Percentiles rank a stretch among this genome's conserved stretches.
Conservation (phyloP, 2,888 invertebrate species). For the Epiblema foenella region DNA sequence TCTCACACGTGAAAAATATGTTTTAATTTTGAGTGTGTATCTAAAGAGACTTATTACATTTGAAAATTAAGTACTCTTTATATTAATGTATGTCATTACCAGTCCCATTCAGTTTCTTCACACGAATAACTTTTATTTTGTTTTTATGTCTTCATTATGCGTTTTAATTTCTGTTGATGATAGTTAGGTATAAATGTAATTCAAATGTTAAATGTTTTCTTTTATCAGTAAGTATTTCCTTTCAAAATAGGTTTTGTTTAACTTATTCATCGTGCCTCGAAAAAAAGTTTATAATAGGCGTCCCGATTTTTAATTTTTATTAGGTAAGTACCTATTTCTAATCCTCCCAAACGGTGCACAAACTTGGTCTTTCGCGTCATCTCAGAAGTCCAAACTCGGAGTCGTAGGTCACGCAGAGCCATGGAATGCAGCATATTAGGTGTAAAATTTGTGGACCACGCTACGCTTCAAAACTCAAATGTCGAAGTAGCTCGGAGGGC, state of each 20-base stretch:
- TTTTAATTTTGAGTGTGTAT: not conserved
- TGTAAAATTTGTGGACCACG: too few species aligned
- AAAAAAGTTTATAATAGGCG: too few species aligned
- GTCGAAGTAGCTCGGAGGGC: too few species aligned
- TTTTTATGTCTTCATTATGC: constrained; percentile 42
- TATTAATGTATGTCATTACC: constrained; percentile 36
- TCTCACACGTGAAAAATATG: not conserved
- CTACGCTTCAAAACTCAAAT: too few species aligned
- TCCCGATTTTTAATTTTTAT: too few species aligned
- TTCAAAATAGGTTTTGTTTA: not conserved
- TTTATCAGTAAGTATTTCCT: constrained; percentile 2
- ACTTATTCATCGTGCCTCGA: too few species aligned
- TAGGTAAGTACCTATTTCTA: too few species aligned
- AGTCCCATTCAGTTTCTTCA: constrained; percentile 36
- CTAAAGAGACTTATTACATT: constrained; percentile 9
- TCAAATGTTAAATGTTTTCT: constrained; percentile 26
- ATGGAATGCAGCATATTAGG: too few species aligned
- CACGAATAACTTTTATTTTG: constrained; percentile 39
- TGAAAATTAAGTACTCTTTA: not conserved
- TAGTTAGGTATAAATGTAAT: constrained; percentile 34
- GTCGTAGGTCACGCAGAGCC: too few species aligned
- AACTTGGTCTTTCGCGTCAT: too few species aligned
- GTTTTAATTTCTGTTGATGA: constrained; percentile 33
- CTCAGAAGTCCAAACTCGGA: too few species aligned
- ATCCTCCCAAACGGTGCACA: too few species aligned